Percentiles rank a stretch among this genome's conserved stretches.
phyloP scores from a whole-genome alignment of 2,113 vertebrate species.

The Haplochromis vanheusdeni region DNA sequence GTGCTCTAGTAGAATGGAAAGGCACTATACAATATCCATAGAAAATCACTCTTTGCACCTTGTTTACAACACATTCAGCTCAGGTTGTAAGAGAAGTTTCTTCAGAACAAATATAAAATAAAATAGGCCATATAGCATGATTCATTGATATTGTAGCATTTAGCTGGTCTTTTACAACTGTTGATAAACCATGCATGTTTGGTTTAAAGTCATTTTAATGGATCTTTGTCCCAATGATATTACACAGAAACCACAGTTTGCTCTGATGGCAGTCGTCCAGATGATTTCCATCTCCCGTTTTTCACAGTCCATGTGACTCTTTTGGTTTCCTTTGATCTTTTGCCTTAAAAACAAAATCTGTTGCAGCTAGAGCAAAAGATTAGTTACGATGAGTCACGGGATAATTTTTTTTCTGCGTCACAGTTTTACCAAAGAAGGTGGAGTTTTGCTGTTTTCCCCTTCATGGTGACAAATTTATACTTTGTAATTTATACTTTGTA shows the following conservation, averaged over 20 bases:
- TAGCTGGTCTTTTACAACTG: background rate
- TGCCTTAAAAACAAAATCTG: background rate
- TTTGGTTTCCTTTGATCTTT: background rate
- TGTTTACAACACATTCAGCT: background rate
- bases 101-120: background rate
- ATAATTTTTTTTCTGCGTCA: too few relatives aligned
- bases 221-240: background rate
- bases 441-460: background rate
- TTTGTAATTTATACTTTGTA: background rate
- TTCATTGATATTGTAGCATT: background rate
- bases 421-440: background rate
- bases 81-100: background rate
- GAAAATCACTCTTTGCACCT: background rate
- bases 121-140: rapidly evolving
- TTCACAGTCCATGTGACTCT: background rate
- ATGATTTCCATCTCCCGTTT: background rate
- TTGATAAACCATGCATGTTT: background rate
- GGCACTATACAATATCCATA: background rate
- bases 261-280: background rate
- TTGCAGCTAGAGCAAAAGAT: background rate
- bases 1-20: background rate
- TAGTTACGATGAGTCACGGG: background rate
- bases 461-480: background rate
- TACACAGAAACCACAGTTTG: background rate
- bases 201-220: background rate